A percentile compares a stretch with the other conserved stretches of the same genome.
Conservation (phyloP, 2,888 invertebrate species). For the Leptopilina drosophilae region DNA sequence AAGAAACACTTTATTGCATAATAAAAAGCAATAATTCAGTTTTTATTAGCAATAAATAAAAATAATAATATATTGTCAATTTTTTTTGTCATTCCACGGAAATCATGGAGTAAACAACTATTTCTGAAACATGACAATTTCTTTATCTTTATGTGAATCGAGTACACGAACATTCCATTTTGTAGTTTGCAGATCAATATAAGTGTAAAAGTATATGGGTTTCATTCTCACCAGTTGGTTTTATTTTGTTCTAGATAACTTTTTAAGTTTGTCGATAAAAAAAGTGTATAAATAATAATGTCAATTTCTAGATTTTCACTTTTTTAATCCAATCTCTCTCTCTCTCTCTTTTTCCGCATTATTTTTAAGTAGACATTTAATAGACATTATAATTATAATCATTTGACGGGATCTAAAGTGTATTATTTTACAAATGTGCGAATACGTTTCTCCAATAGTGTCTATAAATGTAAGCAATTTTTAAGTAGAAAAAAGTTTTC, state of each 20-base stretch:
- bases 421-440: neutral
- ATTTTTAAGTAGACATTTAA: neutral
- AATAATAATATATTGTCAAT: too few species aligned
- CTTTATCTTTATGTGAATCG: slow-evolving; percentile 73
- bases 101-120: slow-evolving; percentile 40
- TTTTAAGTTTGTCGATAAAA: neutral
- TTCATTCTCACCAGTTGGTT: neutral
- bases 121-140: slow-evolving; percentile 43
- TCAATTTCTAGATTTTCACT: neutral
- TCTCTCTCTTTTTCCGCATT: too few species aligned
- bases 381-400: neutral
- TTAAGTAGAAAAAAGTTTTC: too few species aligned
- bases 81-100: slow-evolving; percentile 49
- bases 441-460: neutral
- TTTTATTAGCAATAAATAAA: too few species aligned
- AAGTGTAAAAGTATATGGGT: neutral
- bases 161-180: slow-evolving; percentile 75
- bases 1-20: too few species aligned
- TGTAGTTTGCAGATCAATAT: slow-evolving; percentile 65
- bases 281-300: neutral
- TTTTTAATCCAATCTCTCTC: neutral
- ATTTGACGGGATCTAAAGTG: slow-evolving; percentile 8
- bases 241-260: neutral
- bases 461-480: neutral
- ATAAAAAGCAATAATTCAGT: too few species aligned